phyloP scores from a whole-genome alignment of 2,113 vertebrate genomes.

The Euleptes europaea region DNA sequence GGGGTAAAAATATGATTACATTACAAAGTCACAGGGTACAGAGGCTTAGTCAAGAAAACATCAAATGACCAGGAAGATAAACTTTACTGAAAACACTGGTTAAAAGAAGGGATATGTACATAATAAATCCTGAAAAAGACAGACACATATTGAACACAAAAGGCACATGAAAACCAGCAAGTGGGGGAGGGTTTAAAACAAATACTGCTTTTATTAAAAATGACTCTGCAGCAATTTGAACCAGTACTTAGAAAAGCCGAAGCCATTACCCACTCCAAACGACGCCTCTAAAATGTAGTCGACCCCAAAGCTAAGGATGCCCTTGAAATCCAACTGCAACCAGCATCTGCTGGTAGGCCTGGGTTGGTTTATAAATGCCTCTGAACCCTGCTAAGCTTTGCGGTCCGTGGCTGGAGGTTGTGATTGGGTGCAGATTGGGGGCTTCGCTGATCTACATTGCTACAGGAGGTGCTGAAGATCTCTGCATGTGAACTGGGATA shows the following conservation, averaged over 20 bases:
- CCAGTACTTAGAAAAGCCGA: not conserved
- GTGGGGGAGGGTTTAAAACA: slow-evolving; percentile 13
- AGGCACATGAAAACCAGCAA: not conserved
- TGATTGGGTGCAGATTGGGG: no score
- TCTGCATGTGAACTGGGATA: not conserved
- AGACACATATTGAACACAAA: slow-evolving; percentile 7
- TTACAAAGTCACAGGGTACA: not conserved
- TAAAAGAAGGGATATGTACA: slow-evolving; percentile 10
- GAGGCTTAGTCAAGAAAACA: not conserved
- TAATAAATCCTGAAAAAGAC: not conserved
- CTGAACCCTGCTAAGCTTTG: not conserved
- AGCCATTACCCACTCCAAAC: slow-evolving; percentile 17
- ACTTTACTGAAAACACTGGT: not conserved
- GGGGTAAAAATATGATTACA: no score
- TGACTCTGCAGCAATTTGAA: slow-evolving; percentile 4
- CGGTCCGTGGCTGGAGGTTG: no score
- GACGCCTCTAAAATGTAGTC: slow-evolving; percentile 22
- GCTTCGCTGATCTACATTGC: not conserved
- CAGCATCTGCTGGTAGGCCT: not conserved
- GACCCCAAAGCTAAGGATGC: not conserved
- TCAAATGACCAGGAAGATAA: not conserved
- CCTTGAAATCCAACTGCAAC: not conserved
- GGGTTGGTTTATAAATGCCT: not conserved
- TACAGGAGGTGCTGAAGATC: no score
- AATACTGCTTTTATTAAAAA: slow-evolving; percentile 10